Evolutionary conservation across 2,113 vertebrate genomes (phyloP).

Genomic region (Chaetops frenatus): DNA sequence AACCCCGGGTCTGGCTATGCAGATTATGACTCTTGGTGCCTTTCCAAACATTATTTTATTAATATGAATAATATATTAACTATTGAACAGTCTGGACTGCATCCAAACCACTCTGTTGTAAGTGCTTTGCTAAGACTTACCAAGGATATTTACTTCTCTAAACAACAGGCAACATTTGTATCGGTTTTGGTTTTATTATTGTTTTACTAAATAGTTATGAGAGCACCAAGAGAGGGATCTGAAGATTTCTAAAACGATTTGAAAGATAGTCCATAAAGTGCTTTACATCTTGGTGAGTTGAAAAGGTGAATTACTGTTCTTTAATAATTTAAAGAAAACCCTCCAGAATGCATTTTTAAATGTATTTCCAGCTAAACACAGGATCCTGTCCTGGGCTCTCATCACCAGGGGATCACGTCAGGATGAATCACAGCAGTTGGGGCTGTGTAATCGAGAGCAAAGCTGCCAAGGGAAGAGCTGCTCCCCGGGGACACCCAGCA

Average conservation of each 20-base stretch:
- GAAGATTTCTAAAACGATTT: neutral
- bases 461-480: neutral
- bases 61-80: constrained; percentile 79
- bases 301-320: constrained; percentile 27
- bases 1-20: neutral
- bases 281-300: constrained; percentile 5
- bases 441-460: neutral
- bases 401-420: neutral
- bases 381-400: neutral
- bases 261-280: constrained; percentile 12
- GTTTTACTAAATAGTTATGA: constrained; percentile 31
- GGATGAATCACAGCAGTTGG: neutral
- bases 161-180: constrained; percentile 58
- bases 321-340: constrained; percentile 26
- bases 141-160: constrained; percentile 69
- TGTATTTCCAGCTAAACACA: neutral
- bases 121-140: constrained; percentile 70
- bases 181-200: constrained; percentile 17
- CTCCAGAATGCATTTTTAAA: constrained; percentile 18
- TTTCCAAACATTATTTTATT: constrained; percentile 72
- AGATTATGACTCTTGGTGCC: constrained; percentile 9
- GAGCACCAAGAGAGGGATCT: neutral
- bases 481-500: neutral
- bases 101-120: constrained; percentile 72
- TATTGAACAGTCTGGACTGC: constrained; percentile 64